A percentile compares a stretch with the other conserved stretches of the same genome.
Evolutionary conservation across 2,888 invertebrate genomes (phyloP).

Genomic region (Tenthredo notha): DNA sequence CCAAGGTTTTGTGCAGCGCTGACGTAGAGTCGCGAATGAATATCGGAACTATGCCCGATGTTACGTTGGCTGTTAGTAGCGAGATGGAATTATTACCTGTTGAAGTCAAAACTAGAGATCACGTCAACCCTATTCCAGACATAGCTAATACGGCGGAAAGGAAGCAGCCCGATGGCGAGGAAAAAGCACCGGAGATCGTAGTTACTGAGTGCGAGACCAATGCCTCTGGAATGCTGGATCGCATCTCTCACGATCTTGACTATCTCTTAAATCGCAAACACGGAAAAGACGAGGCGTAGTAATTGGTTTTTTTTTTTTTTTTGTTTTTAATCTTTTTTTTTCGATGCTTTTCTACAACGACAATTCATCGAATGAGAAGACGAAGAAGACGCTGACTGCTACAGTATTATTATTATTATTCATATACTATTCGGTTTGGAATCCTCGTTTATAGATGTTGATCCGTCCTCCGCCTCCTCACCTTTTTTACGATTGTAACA

Average conservation of each 20-base stretch:
- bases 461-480: constrained; percentile 25
- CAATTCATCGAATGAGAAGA: not conserved
- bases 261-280: constrained; percentile 87
- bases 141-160: constrained; percentile 75
- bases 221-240: constrained; percentile 84
- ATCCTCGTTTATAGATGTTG: constrained; percentile 15
- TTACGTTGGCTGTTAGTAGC: constrained; percentile 71
- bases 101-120: constrained; percentile 61
- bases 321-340: not conserved
- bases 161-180: constrained; percentile 73
- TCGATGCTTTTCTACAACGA: not conserved
- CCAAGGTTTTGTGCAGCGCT: constrained; percentile 72
- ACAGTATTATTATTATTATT: not conserved
- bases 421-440: not conserved
- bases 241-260: constrained; percentile 91
- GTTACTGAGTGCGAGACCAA: constrained; percentile 59
- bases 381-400: not conserved
- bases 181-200: constrained; percentile 55
- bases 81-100: constrained; percentile 62
- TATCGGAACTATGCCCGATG: constrained; percentile 73
- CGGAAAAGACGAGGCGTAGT: constrained; percentile 68
- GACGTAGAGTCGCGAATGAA: constrained; percentile 72
- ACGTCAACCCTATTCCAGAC: constrained; percentile 70
- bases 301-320: constrained; percentile 1
- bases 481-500: not conserved